Conservation (phyloP, 2,888 invertebrate genomes). For the Spilarctia lutea region DNA sequence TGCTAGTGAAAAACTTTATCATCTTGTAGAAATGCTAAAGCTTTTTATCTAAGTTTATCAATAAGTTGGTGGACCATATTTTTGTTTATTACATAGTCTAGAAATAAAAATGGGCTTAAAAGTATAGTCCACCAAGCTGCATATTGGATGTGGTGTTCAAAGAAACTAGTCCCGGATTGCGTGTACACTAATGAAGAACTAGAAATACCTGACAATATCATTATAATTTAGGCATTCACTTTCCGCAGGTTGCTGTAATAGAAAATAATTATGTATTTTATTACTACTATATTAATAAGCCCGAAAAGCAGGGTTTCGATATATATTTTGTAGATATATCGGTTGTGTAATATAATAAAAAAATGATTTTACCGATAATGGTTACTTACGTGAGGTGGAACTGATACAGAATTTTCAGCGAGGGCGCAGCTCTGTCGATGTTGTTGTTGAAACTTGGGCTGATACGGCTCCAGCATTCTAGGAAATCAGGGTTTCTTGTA, state of each 20-base stretch:
- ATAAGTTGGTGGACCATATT: constrained; percentile 18
- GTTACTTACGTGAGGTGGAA: constrained; percentile 79
- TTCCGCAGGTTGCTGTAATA: constrained; percentile 52
- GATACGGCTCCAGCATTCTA: constrained; percentile 96
- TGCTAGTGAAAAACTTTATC: constrained; percentile 37
- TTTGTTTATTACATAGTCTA: constrained; percentile 8
- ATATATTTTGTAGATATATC: background rate
- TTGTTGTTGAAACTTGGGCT: constrained; percentile 95
- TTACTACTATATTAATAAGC: background rate
- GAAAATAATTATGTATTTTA: constrained; percentile 27
- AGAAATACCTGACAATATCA: constrained; percentile 54
- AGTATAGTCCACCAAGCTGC: constrained; percentile 20
- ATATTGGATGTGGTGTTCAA: constrained; percentile 23
- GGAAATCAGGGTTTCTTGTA: constrained; percentile 10
- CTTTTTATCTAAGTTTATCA: constrained; percentile 9
- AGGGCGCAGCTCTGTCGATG: constrained; percentile 92
- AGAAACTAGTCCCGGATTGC: constrained; percentile 28
- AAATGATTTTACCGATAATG: background rate
- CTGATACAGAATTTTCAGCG: constrained; percentile 76
- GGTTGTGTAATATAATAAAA: too few species aligned
- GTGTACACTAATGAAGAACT: constrained; percentile 36
- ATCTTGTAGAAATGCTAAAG: constrained; percentile 21
- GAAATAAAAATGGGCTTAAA: constrained; percentile 7
- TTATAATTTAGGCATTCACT: constrained; percentile 54
- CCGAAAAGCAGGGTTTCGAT: background rate